A percentile compares a stretch with the other conserved stretches of the same genome.
Conservation (phyloP, 1,140 invertebrate genomes). For the Chironomus tepperi region DNA sequence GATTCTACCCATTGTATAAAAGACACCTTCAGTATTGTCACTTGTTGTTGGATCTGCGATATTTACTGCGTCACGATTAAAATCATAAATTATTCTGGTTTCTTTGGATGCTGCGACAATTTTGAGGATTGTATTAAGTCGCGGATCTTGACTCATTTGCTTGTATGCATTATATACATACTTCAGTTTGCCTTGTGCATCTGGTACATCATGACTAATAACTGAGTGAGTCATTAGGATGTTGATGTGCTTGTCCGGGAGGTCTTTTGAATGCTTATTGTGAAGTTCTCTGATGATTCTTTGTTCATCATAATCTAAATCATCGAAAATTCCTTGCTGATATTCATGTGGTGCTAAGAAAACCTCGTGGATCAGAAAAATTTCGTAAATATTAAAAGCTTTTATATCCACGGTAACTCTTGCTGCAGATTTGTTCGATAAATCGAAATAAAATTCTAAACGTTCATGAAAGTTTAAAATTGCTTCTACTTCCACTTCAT, state of each 20-base stretch:
- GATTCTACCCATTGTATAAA: not conserved
- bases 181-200: not conserved
- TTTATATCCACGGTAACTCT: too few relatives aligned
- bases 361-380: too few relatives aligned
- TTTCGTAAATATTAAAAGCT: too few relatives aligned
- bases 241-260: not conserved
- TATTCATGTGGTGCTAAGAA: too few relatives aligned
- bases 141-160: not conserved
- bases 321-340: too few relatives aligned
- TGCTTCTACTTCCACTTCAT: too few relatives aligned
- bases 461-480: too few relatives aligned
- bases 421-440: too few relatives aligned
- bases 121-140: not conserved
- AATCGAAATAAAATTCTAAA: too few relatives aligned
- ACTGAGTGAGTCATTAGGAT: not conserved
- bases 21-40: not conserved
- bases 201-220: not conserved
- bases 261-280: too few relatives aligned
- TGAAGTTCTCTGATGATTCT: too few relatives aligned
- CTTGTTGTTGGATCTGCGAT: not conserved
- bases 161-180: not conserved
- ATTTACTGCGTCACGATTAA: not conserved
- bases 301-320: too few relatives aligned
- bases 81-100: not conserved
- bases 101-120: not conserved